Base-by-base conservation (phyloP, 2,888 invertebrate species). In the Xanthorhoe designata region DNA sequence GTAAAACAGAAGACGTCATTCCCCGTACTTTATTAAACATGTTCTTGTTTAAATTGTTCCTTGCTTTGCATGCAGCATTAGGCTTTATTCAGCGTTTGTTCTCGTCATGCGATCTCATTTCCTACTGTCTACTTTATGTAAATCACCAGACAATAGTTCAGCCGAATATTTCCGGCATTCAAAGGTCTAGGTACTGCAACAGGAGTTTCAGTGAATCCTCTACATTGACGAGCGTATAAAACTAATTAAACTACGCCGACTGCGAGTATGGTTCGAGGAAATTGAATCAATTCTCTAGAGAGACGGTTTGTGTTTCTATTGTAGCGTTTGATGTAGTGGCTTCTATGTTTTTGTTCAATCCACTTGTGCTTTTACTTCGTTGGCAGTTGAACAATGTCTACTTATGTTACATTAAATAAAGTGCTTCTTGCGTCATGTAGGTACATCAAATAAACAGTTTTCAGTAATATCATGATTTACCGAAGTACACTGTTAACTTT, bases 171-270 rank as follows among this genome's bases (percentile, higher is more conserved):
- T 60, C 60, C 57, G 45, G 50, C 58, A 63, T 64, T 45, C 52
- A 57, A 38, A 51, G 51, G 35, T 55, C 47, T 17, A 24, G 49
- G 60, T 49, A n/a, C 45, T 58, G n/a, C 17, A 13, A 51, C 51
- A 50, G 38, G 55, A 57, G 53, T 58, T 56, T 55, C 47, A 54
- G 18, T 66, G 59, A 45, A 54, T 35, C 56, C 51, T 61, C 61
- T 61, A 51, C 55, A 49, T 57, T 61, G 63, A 56, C 57, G 49
- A 55, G 52, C 59, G 56, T 54, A 66, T 70, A 63, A 72, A 74
- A 74, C 70, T 70, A 74, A 71, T 72, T 69, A 69, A 67, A 72
- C 64, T 68, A 59, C 42, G 18, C 60, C 47, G 42, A 45, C 9
- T 29, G n/a, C n/a, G 54, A 53, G 58, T 56, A 42, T 59, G 51